These are phyloP conservation scores for Mnemiopsis leidyi DNA, from an alignment of 37 sponge, comb jelly and placozoan genomes.

Conservation along the genomic window DNA sequence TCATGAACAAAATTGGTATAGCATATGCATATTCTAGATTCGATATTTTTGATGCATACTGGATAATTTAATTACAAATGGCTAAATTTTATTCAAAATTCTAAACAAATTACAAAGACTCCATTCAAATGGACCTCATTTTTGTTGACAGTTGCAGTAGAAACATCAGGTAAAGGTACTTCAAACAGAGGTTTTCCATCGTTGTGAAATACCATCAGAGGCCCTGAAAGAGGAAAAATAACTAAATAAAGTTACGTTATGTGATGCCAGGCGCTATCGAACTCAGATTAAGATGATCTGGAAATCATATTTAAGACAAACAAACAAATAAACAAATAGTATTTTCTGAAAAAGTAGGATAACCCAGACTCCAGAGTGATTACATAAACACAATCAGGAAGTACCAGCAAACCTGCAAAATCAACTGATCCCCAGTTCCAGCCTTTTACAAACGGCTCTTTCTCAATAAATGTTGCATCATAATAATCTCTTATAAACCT, in stretches of 20 bases:
- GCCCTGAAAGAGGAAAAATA: slow-evolving; percentile 68
- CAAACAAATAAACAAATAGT: neutral
- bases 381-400: no score
- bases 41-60: no score
- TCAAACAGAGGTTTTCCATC: slow-evolving; percentile 91
- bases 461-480: slow-evolving; percentile 73
- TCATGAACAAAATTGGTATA: no score
- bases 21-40: no score
- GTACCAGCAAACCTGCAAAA: slow-evolving; percentile 72
- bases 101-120: no score
- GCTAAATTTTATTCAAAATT: no score
- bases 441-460: slow-evolving; percentile 88
- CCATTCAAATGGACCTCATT: slow-evolving; percentile 80
- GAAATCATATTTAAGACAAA: neutral
- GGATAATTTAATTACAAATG: no score
- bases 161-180: slow-evolving; percentile 87
- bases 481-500: slow-evolving; percentile 75
- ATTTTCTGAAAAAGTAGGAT: neutral
- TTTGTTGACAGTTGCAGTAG: slow-evolving; percentile 85
- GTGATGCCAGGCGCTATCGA: no score
- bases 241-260: neutral
- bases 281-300: neutral
- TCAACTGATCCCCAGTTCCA: slow-evolving; percentile 96
- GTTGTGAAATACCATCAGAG: slow-evolving; percentile 80
- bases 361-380: no score